Evolutionary conservation across 2,888 invertebrate species (phyloP).

Genomic region (Drosophila mettleri): DNA sequence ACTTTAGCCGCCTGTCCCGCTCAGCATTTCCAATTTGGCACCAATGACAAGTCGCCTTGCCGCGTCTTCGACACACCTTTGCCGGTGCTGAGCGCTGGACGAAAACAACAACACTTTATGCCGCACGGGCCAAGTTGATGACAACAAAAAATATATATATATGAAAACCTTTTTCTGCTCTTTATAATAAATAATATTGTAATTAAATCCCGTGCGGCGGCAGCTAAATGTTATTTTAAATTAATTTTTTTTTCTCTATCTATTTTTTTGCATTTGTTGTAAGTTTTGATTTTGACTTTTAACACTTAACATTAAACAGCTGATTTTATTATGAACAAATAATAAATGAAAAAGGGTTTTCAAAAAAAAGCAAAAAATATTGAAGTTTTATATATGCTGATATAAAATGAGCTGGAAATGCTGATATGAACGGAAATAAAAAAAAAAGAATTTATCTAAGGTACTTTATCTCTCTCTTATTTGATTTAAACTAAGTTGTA

Average conservation of each 20-base stretch:
- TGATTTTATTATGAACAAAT: slow-evolving; percentile 50
- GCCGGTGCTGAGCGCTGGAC: slow-evolving; percentile 52
- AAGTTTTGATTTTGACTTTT: slow-evolving; percentile 28
- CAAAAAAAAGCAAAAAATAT: slow-evolving; percentile 45
- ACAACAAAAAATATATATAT: slow-evolving; percentile 23
- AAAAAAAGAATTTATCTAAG: slow-evolving; percentile 1
- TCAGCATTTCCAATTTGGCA: slow-evolving; percentile 53
- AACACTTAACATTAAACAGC: slow-evolving; percentile 39
- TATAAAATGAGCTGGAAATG: slow-evolving; percentile 1
- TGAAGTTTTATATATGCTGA: slow-evolving; percentile 5
- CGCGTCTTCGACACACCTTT: slow-evolving; percentile 39
- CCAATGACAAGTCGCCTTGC: slow-evolving; percentile 70
- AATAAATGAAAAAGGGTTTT: slow-evolving; percentile 74
- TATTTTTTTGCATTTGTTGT: slow-evolving; percentile 40
- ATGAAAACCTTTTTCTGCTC: slow-evolving; percentile 56
- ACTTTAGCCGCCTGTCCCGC: slow-evolving; percentile 50
- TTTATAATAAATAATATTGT: background rate
- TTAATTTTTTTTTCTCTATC: no score
- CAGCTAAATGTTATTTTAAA: slow-evolving; percentile 25
- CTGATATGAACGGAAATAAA: background rate
- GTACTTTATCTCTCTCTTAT: background rate
- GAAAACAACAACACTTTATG: slow-evolving; percentile 31
- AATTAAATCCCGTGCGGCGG: slow-evolving; percentile 50
- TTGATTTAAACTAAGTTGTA: background rate
- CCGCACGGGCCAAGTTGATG: slow-evolving; percentile 55